Evolutionary conservation across 2,797 vertebrate genomes (phyloP).

Genomic region (Galago senegalensis): DNA sequence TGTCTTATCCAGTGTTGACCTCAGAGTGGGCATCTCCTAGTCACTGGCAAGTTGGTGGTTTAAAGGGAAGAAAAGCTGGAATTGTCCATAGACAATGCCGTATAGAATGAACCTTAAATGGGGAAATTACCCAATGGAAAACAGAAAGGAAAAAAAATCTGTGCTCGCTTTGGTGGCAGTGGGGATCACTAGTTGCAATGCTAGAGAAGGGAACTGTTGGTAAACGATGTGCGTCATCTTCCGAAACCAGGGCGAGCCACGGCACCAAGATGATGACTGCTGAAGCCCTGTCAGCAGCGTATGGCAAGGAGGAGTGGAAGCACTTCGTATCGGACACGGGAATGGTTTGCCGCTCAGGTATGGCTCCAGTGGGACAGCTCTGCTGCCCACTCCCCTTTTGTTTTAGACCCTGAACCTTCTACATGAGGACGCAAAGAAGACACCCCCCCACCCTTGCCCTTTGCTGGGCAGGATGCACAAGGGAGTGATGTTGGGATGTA

Average conservation of each 20-base stretch:
- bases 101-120: not conserved
- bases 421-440: not conserved
- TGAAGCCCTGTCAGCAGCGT: constrained; percentile 93
- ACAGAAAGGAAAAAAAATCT: not conserved
- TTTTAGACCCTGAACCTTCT: not conserved
- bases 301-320: constrained; percentile 95
- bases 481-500: not conserved
- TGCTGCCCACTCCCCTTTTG: not conserved
- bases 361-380: not conserved
- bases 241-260: constrained; percentile 93
- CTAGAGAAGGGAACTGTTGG: not conserved
- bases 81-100: not conserved
- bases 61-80: not conserved
- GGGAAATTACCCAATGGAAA: not conserved
- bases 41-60: not conserved
- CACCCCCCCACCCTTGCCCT: accelerated
- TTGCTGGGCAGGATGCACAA: not conserved
- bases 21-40: not conserved
- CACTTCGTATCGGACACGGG: constrained; percentile 94
- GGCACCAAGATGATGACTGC: constrained; percentile 93
- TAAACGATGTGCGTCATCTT: constrained; percentile 36
- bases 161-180: too few species aligned
- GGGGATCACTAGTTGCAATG: not conserved
- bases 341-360: constrained; percentile 95
- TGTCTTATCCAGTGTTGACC: not conserved